Conservation (phyloP, 2,113 vertebrate species). For the Dicrurus megarhynchus region DNA sequence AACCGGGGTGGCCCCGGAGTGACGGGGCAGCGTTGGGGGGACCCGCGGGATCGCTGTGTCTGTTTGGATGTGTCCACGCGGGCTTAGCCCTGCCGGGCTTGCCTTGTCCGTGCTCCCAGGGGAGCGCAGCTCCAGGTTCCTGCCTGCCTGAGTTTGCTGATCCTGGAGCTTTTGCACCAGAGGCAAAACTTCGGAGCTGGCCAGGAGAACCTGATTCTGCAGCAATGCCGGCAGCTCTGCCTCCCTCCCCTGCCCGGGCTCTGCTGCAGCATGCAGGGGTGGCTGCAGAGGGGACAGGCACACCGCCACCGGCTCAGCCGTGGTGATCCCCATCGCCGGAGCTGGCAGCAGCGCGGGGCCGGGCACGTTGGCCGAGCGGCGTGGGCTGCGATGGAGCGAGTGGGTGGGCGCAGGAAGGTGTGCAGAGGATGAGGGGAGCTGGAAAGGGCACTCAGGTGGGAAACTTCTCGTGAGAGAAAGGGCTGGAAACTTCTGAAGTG, state of each 20-base stretch:
- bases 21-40: not conserved
- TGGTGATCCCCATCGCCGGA: not conserved
- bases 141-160: not conserved
- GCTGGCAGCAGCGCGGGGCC: not conserved
- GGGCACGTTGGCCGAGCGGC: fast-evolving
- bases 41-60: not conserved
- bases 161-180: not conserved
- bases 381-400: not conserved
- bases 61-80: not conserved
- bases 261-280: not conserved
- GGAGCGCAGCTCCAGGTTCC: not conserved
- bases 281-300: constrained; percentile 12
- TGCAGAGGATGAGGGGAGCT: not conserved
- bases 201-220: not conserved
- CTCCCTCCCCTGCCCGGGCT: not conserved
- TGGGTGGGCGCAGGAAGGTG: not conserved
- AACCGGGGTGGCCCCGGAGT: not conserved
- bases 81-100: not conserved
- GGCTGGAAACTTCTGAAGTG: constrained; percentile 33
- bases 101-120: not conserved
- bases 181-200: constrained; percentile 28
- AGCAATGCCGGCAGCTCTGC: not conserved
- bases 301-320: not conserved
- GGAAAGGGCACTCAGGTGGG: not conserved
- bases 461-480: not conserved